Conservation (phyloP, 2,888 invertebrate species). For the Rhagophthalmus giganteus region DNA sequence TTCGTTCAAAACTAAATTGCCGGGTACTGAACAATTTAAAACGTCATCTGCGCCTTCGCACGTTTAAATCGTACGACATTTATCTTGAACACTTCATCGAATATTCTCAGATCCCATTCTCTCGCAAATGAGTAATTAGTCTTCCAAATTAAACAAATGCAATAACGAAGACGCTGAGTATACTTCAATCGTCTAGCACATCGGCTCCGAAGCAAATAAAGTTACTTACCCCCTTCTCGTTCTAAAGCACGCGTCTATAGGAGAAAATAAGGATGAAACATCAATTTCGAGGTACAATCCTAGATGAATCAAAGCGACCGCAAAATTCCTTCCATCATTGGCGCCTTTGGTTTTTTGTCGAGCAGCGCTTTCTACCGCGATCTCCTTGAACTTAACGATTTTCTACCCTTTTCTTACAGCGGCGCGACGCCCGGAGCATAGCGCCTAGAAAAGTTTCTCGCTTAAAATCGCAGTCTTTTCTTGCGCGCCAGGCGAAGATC, state of each 20-base stretch:
- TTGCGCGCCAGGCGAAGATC: slow-evolving; percentile 33
- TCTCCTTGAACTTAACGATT: slow-evolving; percentile 41
- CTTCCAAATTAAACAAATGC: slow-evolving; percentile 29
- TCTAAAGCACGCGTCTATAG: background rate
- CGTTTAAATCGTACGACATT: too few species aligned
- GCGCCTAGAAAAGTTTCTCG: slow-evolving; percentile 45
- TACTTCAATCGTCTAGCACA: slow-evolving; percentile 24
- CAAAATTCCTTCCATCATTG: slow-evolving; percentile 43
- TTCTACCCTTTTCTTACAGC: slow-evolving; percentile 39
- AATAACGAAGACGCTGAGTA: slow-evolving; percentile 27
- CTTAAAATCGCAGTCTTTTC: slow-evolving; percentile 43
- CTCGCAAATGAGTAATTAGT: slow-evolving; percentile 30
- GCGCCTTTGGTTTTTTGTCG: slow-evolving; percentile 33
- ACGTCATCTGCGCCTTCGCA: too few species aligned
- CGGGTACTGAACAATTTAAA: too few species aligned
- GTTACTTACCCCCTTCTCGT: slow-evolving; percentile 11
- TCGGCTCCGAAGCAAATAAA: slow-evolving; percentile 1
- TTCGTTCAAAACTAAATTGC: too few species aligned
- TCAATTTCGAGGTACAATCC: slow-evolving; percentile 18
- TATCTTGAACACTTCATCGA: slow-evolving; percentile 10
- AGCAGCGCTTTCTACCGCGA: slow-evolving; percentile 46
- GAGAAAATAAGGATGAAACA: slow-evolving; percentile 17
- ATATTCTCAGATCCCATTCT: slow-evolving; percentile 17
- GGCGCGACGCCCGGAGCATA: slow-evolving; percentile 21
- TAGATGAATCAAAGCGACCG: slow-evolving; percentile 52